Percentiles rank a stretch among this genome's conserved stretches.
Evolutionary conservation across 2,888 invertebrate species (phyloP).

Genomic region (Clitarchus hookeri): DNA sequence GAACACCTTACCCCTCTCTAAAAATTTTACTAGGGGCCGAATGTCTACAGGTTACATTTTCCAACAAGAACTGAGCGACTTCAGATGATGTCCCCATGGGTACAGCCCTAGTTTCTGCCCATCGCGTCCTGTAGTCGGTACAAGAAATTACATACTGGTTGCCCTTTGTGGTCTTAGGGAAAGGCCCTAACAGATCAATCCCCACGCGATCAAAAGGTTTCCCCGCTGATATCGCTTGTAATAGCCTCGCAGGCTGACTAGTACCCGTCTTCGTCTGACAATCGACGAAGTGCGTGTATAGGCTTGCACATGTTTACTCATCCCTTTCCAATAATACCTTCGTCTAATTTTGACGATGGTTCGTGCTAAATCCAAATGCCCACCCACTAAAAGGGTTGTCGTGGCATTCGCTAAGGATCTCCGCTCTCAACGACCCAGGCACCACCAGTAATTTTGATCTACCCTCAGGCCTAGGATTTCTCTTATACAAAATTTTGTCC

Average conservation of each 20-base stretch:
- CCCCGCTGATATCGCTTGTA: background rate
- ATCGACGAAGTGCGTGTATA: background rate
- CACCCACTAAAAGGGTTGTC: background rate
- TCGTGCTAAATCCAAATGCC: too few species aligned
- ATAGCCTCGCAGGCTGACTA: background rate
- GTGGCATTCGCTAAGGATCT: background rate
- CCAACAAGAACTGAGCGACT: background rate
- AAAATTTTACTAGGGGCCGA: background rate
- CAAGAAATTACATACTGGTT: background rate
- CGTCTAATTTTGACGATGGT: background rate
- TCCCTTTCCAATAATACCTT: background rate
- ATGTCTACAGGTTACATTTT: background rate
- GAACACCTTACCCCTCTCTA: background rate
- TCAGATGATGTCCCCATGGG: background rate
- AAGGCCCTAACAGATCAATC: too few species aligned
- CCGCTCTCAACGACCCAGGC: background rate
- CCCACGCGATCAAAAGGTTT: background rate
- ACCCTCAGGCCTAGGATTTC: background rate
- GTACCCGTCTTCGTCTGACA: background rate
- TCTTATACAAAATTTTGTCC: background rate
- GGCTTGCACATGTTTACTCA: background rate
- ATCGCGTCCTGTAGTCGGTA: background rate
- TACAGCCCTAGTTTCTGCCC: background rate
- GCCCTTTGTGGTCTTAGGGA: too few species aligned
- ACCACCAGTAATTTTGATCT: background rate